Evolutionary conservation across 2,113 vertebrate genomes (phyloP), one percentile per base, ranked within the genome.

Genomic region (Nesoenas mayeri): DNA sequence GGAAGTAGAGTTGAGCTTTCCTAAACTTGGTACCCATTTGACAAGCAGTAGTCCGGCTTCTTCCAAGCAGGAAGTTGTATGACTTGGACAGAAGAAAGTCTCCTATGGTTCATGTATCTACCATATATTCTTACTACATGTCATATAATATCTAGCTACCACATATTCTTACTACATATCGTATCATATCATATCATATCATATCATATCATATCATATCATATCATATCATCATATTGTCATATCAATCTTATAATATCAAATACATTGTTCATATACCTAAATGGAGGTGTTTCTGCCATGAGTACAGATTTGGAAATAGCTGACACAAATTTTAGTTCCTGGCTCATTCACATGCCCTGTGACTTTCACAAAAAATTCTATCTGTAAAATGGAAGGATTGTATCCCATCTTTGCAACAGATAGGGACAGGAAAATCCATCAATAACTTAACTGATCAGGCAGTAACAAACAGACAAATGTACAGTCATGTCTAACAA

Each of bases 401-500:
- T 6, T 0, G 0, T 58, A 62, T 54, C 24, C 10, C 28, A 29
- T 50, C 20, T 57, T 69, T 36, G 47, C 28, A 48, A 29, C 12
- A 66, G 16, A 38, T 4, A 73, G n/a, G n/a, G 25, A 71, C 14
- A 81, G n/a, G n/a, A 91, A 83, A 95, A 83, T 57, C 36, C 25
- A 60, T 40, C 13, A 72, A 21, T 44, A 20, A 22, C 40, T 64
- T 85, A 72, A 61, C 67, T 66, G 17, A 15, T 66, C 36, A 73
- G 21, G 4, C 21, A 80, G n/a, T 40, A 77, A 32, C 10, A 53
- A 29, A 48, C 7, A 44, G 34, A 50, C 28, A 75, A 84, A 61
- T 40, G 3, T 31, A 58, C 6, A 85, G 29, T 40, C 7, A 50
- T 64, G 13, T 47, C 19, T 51, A 58, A 26, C 25, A 48, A 15